A percentile compares a stretch with the other conserved stretches of the same genome.
phyloP scores from a whole-genome alignment of 1,140 invertebrate species.

The Meteorus sp. region DNA sequence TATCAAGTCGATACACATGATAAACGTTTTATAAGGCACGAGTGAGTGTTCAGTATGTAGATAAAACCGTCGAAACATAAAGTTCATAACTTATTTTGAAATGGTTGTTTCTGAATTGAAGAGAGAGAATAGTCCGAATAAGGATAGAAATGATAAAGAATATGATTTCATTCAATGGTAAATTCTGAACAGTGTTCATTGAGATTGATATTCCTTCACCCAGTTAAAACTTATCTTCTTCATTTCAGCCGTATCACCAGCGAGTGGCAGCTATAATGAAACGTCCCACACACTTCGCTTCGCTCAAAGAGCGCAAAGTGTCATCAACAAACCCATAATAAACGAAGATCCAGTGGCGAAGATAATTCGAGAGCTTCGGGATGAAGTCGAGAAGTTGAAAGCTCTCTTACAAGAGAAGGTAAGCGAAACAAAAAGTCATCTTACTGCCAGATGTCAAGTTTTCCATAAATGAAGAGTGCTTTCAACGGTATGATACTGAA shows the following conservation, averaged over 20 bases:
- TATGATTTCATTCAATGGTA: background rate
- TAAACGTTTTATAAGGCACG: too few relatives aligned
- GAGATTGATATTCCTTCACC: background rate
- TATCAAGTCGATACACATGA: too few relatives aligned
- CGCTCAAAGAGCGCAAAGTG: conserved; percentile 69
- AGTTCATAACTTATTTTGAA: background rate
- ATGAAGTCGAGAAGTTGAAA: conserved; percentile 62
- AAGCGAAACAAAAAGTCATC: too few relatives aligned
- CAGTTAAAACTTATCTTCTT: conserved; percentile 13
- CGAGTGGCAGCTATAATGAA: conserved; percentile 69
- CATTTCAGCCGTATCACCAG: conserved; percentile 69
- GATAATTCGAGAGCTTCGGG: conserved; percentile 61
- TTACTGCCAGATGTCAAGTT: background rate
- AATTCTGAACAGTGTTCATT: background rate
- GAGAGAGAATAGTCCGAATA: background rate
- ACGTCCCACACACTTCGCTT: conserved; percentile 73
- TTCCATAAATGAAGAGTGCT: background rate
- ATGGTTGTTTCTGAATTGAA: background rate
- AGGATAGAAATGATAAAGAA: background rate
- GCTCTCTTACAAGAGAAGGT: conserved; percentile 48
- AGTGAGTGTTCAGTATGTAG: conserved; percentile 24
- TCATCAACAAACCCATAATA: conserved; percentile 69
- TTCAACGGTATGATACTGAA: too few relatives aligned
- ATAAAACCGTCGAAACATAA: background rate
- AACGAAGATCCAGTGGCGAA: conserved; percentile 67